Conservation (phyloP, 30 jellyfish, hydroid and myxozoan genomes). For the Aurelia aurita region DNA sequence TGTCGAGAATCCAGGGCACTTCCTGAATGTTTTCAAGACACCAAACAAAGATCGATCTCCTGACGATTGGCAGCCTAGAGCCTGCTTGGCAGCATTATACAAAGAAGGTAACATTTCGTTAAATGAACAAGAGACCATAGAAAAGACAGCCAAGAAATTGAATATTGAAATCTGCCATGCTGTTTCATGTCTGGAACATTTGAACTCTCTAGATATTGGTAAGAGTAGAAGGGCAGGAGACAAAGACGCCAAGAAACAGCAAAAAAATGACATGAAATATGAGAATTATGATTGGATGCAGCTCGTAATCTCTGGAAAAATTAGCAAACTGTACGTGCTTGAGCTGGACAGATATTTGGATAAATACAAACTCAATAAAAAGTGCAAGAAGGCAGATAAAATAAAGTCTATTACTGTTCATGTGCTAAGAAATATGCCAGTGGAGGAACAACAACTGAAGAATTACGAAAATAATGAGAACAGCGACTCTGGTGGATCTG, state of each 20-base stretch:
- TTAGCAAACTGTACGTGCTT: not conserved
- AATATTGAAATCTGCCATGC: not conserved
- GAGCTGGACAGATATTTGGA: not conserved
- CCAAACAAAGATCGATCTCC: slow-evolving; percentile 8
- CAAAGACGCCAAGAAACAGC: not conserved
- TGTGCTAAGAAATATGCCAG: not conserved
- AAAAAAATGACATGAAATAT: not conserved
- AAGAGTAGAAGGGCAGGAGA: not conserved
- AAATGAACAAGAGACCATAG: not conserved
- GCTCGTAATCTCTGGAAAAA: not conserved
- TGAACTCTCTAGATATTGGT: not conserved
- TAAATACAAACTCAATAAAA: no score
- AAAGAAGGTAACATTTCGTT: slow-evolving; percentile 1
- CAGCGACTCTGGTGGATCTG: no score
- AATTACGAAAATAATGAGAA: no score
- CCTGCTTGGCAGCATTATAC: slow-evolving; percentile 1
- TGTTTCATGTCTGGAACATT: not conserved
- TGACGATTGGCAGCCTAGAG: slow-evolving; percentile 52
- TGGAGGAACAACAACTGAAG: not conserved
- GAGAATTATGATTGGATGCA: not conserved
- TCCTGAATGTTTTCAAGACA: slow-evolving; percentile 26
- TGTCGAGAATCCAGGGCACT: slow-evolving; percentile 18
- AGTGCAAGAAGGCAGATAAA: not conserved
- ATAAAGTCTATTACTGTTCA: not conserved
- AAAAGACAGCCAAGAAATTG: slow-evolving; percentile 2